A percentile compares a stretch with the other conserved stretches of the same genome.
Evolutionary conservation across 2,888 invertebrate genomes (phyloP).

Genomic region (Caenorhabditis virilis): DNA sequence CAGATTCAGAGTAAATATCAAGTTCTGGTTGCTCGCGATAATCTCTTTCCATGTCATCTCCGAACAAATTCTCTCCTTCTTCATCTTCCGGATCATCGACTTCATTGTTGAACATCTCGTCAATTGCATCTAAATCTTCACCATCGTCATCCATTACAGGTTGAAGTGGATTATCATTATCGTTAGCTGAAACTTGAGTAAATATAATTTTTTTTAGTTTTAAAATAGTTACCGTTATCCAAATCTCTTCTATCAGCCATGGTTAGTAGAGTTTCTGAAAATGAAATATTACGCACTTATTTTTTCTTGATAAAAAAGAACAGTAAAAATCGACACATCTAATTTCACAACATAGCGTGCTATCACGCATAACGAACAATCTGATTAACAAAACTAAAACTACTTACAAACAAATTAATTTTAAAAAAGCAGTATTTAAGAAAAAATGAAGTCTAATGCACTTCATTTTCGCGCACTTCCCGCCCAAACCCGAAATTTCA

Average conservation of each 20-base stretch:
- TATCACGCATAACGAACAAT: too few relatives aligned
- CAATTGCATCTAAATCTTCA: constrained; percentile 40
- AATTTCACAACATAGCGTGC: too few relatives aligned
- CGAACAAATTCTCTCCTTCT: constrained; percentile 75
- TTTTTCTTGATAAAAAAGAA: too few relatives aligned
- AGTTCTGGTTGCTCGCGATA: constrained; percentile 93
- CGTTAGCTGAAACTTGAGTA: too few relatives aligned
- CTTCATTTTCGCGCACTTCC: neutral
- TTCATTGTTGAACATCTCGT: constrained; percentile 56
- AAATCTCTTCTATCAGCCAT: neutral
- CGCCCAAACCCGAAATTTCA: neutral
- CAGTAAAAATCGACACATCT: too few relatives aligned
- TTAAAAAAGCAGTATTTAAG: too few relatives aligned
- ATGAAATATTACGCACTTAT: neutral
- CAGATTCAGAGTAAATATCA: constrained; percentile 86
- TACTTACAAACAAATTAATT: too few relatives aligned
- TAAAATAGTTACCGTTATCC: too few relatives aligned
- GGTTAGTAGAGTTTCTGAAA: neutral
- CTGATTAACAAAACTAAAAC: too few relatives aligned
- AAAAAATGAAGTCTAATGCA: neutral
- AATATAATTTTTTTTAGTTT: too few relatives aligned
- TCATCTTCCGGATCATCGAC: constrained; percentile 61
- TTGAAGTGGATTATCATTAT: constrained; percentile 14
- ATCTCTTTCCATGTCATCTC: constrained; percentile 96
- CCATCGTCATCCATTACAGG: constrained; percentile 16